Evolutionary conservation across 2,113 vertebrate genomes (phyloP).

Genomic region (Bos taurus): DNA sequence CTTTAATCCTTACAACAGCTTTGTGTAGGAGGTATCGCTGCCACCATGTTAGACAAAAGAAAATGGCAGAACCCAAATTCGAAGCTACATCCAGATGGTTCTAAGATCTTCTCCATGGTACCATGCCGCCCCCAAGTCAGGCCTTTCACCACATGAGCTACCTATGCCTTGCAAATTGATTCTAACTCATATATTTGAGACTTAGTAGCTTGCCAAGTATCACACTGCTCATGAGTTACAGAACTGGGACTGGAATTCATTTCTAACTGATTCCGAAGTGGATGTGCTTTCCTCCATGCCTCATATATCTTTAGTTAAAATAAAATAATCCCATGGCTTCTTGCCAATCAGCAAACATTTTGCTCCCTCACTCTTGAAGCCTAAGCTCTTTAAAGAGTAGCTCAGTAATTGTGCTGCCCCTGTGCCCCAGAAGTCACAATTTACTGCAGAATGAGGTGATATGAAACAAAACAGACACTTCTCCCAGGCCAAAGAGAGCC

Average conservation of each 20-base stretch:
- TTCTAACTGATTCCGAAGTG: constrained; percentile 4
- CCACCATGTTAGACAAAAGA: background rate
- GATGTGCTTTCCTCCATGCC: constrained; percentile 45
- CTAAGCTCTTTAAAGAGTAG: constrained; percentile 73
- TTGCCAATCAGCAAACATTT: constrained; percentile 51
- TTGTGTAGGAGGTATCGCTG: background rate
- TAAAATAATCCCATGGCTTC: constrained; percentile 62
- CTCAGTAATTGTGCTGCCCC: constrained; percentile 75
- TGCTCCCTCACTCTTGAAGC: constrained; percentile 49
- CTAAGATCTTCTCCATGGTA: background rate
- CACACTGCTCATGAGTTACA: background rate
- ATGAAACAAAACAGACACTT: constrained; percentile 79
- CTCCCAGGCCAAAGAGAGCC: constrained; percentile 73
- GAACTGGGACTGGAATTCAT: constrained; percentile 18
- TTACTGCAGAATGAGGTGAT: constrained; percentile 83
- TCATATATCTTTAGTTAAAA: constrained; percentile 54
- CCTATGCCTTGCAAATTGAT: background rate
- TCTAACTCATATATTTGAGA: background rate
- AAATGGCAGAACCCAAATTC: background rate
- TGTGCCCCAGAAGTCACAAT: constrained; percentile 79
- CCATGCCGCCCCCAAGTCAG: background rate
- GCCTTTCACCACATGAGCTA: background rate
- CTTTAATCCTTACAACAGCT: background rate
- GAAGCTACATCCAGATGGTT: background rate
- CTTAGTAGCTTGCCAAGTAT: constrained; percentile 19